A percentile compares a stretch with the other conserved stretches of the same genome.
Conservation (phyloP, 2,113 vertebrate species). For the Orientallactaga bullata region DNA sequence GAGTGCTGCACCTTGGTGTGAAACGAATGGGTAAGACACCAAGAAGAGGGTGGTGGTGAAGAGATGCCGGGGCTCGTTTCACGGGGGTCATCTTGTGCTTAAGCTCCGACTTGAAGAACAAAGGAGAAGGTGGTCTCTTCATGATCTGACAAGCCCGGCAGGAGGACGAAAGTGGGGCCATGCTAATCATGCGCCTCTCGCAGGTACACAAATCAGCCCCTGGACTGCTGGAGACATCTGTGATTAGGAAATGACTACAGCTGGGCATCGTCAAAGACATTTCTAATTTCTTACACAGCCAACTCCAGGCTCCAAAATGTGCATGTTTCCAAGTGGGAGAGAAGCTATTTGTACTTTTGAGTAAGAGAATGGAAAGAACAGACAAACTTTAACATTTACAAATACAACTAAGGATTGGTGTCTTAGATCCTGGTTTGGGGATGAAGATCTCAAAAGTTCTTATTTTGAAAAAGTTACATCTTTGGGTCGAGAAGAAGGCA, state of each 20-base stretch:
- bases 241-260: conserved; percentile 56
- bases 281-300: conserved; percentile 39
- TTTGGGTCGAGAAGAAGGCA: conserved; percentile 58
- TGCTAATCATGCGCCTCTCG: neutral
- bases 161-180: neutral
- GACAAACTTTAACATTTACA: neutral
- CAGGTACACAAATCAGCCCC: conserved; percentile 60
- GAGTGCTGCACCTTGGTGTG: neutral
- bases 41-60: neutral
- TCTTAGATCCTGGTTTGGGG: conserved; percentile 33
- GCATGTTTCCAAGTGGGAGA: conserved; percentile 49
- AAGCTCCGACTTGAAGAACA: neutral
- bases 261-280: conserved; percentile 62
- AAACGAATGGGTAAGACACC: neutral
- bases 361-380: conserved; percentile 42
- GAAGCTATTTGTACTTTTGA: conserved; percentile 50
- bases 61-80: neutral
- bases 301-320: conserved; percentile 33
- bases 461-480: conserved; percentile 57
- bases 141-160: neutral
- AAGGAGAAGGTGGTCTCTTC: neutral
- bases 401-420: conserved; percentile 43
- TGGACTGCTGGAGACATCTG: conserved; percentile 42
- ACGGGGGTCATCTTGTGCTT: neutral
- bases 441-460: conserved; percentile 38